These are phyloP conservation scores for Cnemophilus loriae DNA, from an alignment of 2,113 vertebrate species.

Conservation along the genomic window DNA sequence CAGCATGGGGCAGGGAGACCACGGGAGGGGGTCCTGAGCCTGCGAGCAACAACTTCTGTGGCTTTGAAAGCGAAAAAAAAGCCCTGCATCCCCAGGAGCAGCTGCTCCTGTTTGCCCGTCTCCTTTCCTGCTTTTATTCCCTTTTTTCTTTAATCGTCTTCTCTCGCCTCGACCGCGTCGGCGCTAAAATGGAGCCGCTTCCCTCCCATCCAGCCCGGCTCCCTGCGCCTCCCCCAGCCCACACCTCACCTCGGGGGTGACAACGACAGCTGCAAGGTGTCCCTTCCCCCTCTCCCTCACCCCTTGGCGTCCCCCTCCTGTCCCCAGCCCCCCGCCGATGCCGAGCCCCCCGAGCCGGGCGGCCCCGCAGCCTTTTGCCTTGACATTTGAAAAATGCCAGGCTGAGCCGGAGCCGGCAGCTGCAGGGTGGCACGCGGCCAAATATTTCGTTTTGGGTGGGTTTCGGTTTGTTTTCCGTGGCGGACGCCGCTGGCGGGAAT, in stretches of 20 bases:
- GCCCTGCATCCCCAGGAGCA: not conserved
- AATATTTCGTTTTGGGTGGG: constrained; percentile 22
- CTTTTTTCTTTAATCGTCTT: not conserved
- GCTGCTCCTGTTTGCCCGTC: not conserved
- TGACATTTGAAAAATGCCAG: constrained; percentile 65
- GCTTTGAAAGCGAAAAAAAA: not conserved
- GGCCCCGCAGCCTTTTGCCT: not conserved
- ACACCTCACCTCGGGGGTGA: not conserved
- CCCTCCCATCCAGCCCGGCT: not conserved
- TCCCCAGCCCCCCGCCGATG: not conserved
- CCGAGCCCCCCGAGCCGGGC: not conserved
- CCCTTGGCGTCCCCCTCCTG: not conserved
- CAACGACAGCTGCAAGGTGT: constrained; percentile 49
- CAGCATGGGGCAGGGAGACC: not conserved
- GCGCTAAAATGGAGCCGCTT: not conserved
- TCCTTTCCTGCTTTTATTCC: not conserved
- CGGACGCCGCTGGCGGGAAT: not conserved
- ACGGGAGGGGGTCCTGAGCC: not conserved
- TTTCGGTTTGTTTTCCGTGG: constrained; percentile 14
- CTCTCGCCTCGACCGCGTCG: not conserved
- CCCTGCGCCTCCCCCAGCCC: not conserved
- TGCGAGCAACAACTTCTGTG: not conserved
- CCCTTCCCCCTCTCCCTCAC: not conserved
- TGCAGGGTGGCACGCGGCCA: constrained; percentile 58
- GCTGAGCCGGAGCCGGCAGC: constrained; percentile 54